A percentile compares a stretch with the other conserved stretches of the same genome.
These are phyloP conservation scores for Lagenorhynchus albirostris DNA, from an alignment of 2,113 vertebrate genomes.

Conservation along the genomic window DNA sequence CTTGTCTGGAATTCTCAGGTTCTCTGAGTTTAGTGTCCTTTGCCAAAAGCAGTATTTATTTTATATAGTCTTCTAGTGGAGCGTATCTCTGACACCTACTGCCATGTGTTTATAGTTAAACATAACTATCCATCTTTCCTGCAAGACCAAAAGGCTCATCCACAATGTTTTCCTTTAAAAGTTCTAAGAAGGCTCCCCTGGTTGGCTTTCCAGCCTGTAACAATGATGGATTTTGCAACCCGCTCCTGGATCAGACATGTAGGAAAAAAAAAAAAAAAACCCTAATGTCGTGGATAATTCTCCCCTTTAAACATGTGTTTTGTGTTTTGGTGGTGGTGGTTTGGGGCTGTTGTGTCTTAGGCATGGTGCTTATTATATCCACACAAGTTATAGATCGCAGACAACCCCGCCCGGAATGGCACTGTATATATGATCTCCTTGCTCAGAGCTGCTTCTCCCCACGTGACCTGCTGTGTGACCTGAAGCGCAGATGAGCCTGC, in stretches of 20 bases:
- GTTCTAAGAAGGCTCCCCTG: neutral
- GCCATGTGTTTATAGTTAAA: constrained; percentile 56
- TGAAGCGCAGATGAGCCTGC: neutral
- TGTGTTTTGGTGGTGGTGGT: constrained; percentile 28
- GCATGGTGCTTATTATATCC: constrained; percentile 9
- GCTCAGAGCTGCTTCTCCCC: neutral
- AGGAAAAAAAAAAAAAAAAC: neutral
- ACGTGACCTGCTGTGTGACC: neutral
- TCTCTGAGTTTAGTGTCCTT: constrained; percentile 43
- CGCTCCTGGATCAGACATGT: neutral
- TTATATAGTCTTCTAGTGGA: constrained; percentile 19
- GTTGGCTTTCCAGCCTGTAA: neutral
- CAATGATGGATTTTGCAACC: constrained; percentile 30
- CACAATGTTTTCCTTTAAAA: constrained; percentile 38
- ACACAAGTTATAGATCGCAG: neutral
- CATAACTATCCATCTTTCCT: constrained; percentile 26
- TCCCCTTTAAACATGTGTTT: constrained; percentile 32
- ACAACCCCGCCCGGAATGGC: neutral
- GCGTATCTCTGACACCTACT: constrained; percentile 7
- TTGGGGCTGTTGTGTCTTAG: neutral
- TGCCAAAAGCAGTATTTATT: constrained; percentile 42
- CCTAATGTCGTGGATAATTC: neutral
- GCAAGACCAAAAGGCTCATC: constrained; percentile 26
- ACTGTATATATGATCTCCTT: neutral
- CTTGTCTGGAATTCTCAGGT: neutral